Conservation (phyloP, 2,888 invertebrate species). For the Nasonovia ribisnigri region DNA sequence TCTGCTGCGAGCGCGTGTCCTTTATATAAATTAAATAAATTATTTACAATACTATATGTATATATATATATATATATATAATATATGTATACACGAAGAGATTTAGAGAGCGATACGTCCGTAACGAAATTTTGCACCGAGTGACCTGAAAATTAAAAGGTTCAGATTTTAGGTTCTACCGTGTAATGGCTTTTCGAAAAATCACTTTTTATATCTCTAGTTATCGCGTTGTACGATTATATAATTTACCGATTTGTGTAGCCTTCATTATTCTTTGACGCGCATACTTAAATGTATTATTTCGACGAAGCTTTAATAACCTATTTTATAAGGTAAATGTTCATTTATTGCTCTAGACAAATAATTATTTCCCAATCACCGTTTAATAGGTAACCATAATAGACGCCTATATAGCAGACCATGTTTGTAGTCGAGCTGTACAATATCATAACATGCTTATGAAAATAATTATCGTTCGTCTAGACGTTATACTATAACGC, state of each 20-base stretch:
- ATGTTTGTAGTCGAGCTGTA: too few relatives aligned
- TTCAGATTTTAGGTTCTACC: neutral
- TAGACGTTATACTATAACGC: neutral
- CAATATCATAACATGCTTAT: neutral
- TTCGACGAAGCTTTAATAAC: neutral
- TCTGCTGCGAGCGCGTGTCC: slow-evolving; percentile 8
- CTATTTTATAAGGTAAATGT: neutral
- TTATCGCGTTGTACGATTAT: neutral
- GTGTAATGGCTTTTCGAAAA: neutral
- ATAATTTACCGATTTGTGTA: neutral
- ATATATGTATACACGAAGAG: neutral
- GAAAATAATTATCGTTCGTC: neutral
- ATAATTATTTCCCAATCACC: neutral
- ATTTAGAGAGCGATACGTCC: neutral
- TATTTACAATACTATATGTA: neutral
- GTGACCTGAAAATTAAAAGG: neutral
- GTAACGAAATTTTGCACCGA: neutral
- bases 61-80: too few relatives aligned
- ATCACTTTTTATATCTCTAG: neutral
- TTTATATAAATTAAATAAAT: too few relatives aligned
- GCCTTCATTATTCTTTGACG: too few relatives aligned
- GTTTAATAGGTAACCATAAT: neutral
- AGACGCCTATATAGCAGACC: neutral
- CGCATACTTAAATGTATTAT: neutral
- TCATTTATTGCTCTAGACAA: neutral